phyloP scores from a whole-genome alignment of 2,797 vertebrate species.

The Myioborus melanocephalus region DNA sequence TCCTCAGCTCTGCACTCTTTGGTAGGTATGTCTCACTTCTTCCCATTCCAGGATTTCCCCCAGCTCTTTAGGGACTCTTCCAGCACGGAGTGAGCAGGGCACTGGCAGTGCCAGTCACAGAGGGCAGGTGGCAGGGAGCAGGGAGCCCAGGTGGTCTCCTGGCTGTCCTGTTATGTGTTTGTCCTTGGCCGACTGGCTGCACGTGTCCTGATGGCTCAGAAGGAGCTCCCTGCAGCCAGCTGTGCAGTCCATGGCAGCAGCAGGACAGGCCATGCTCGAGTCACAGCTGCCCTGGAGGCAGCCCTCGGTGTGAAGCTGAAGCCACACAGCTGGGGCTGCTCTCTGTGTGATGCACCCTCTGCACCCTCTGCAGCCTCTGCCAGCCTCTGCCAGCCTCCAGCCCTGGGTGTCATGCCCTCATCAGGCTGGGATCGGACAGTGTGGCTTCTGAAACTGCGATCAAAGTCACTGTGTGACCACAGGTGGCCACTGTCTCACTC shows the following conservation, averaged over 20 bases:
- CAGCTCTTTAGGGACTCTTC: background rate
- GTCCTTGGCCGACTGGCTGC: background rate
- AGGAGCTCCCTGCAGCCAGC: background rate
- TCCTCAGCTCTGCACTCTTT: background rate
- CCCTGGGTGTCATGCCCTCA: accelerated
- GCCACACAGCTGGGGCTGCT: accelerated
- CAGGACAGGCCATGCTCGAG: accelerated
- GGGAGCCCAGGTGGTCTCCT: background rate
- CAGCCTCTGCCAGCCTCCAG: background rate
- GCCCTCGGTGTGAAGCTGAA: background rate
- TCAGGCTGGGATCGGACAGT: accelerated
- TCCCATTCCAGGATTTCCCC: background rate
- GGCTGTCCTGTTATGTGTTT: background rate
- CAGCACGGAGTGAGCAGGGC: background rate
- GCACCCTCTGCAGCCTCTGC: background rate
- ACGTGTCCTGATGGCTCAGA: background rate
- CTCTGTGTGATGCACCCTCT: accelerated
- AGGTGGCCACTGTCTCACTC: background rate
- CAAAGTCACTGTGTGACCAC: background rate
- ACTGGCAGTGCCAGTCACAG: too few relatives aligned
- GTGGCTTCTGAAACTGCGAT: background rate
- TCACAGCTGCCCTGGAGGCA: background rate
- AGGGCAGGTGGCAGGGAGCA: background rate
- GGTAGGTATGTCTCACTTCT: background rate
- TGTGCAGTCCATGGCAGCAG: background rate